Base-by-base conservation (phyloP, 2,888 invertebrate genomes). In the Drosophila recens region DNA sequence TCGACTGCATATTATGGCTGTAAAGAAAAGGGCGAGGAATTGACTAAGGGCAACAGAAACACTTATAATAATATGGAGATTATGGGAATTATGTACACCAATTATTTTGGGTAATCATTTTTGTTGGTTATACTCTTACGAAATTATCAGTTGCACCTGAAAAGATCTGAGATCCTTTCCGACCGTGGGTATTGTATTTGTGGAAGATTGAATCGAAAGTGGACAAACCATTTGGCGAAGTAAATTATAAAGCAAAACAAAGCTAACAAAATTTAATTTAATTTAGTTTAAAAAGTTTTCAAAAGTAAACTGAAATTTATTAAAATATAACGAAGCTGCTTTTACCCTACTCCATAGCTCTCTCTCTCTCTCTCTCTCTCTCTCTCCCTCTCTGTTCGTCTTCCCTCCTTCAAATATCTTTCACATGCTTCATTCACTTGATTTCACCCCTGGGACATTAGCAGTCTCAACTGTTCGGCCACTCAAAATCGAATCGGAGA, bases 361-460 rank as follows among this genome's bases (percentile, higher is more conserved):
- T 2, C 4, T 3, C 3, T 1, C 11, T 10, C 34, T 10, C 0
- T 4, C n/a, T 6, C n/a, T n/a, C n/a, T n/a, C 3, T 15, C 30
- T 2, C 4, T 3, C 3, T 1, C 11, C 13, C 34, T 10, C 0
- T 4, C n/a, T 6, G 4, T n/a, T n/a, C n/a, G 1, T 23, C 3
- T 4, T 11, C 20, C 40, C 40, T 38, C 11, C 23, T 10, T 34
- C 23, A 15, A 15, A 11, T 53, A 40, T 33, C 20, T 45, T 34
- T 42, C 15, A 48, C 62, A 46, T 56, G 63, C 52, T 78, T 58
- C 67, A 78, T 80, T 78, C 75, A 78, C 40, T 9, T 42, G 62
- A 84, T 84, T 67, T 65, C 27, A 42, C 83, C 69, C 87, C 43
- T 10, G 89, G 70, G 83, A 82, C 10, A 5, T 36, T 17, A 33